Percentiles rank a stretch among this genome's conserved stretches.
These are phyloP conservation scores for Falco columbarius DNA, from an alignment of 2,797 vertebrate species.

Conservation along the genomic window DNA sequence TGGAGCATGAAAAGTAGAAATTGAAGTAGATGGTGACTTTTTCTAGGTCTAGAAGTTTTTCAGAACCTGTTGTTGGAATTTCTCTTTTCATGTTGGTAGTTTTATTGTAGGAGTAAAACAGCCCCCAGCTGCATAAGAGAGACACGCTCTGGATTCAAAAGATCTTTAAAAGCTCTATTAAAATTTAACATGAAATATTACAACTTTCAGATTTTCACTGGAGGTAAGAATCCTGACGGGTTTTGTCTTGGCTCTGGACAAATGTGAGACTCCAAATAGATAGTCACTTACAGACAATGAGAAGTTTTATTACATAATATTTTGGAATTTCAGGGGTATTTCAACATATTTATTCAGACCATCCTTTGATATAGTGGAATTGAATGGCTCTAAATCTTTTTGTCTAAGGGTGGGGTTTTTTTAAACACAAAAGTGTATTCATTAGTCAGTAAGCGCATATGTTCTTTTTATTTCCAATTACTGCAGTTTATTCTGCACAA, in stretches of 20 bases:
- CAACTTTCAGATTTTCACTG: not conserved
- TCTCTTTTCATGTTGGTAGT: not conserved
- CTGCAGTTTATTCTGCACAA: not conserved
- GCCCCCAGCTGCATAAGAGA: not conserved
- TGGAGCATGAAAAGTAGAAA: slow-evolving; percentile 4
- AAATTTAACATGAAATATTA: not conserved
- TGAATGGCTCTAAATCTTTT: not conserved
- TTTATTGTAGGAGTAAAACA: not conserved
- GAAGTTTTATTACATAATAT: not conserved
- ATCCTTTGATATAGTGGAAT: not conserved
- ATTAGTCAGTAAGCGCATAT: not conserved
- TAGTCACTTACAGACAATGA: not conserved
- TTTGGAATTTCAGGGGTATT: not conserved
- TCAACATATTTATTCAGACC: not conserved
- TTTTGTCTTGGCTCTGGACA: not conserved
- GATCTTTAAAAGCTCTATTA: not conserved
- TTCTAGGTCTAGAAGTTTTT: not conserved
- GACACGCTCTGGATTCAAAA: not conserved
- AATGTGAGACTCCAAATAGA: not conserved
- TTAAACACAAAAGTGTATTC: not conserved
- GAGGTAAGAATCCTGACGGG: not conserved
- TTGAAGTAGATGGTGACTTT: not conserved
- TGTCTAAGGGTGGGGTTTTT: not conserved
- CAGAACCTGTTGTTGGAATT: not conserved
- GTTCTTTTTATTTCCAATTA: not conserved